Evolutionary conservation across 2,797 vertebrate genomes (phyloP), one percentile per base, ranked within the genome.

Genomic region (Schizothorax lantsangensis): DNA sequence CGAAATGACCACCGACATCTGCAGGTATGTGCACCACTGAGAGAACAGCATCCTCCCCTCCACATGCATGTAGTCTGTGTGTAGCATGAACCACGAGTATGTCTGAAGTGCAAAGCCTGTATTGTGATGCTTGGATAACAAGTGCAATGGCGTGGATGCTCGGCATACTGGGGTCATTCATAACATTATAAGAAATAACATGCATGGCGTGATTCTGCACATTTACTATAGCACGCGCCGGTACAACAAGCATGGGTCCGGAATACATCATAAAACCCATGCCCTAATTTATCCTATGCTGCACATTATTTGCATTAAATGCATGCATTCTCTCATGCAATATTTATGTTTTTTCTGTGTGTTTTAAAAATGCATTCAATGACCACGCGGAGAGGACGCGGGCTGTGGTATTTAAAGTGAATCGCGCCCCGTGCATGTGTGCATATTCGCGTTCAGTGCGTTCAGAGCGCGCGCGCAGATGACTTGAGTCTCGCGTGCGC

Each of bases 401-500:
- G 23, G 11, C 52, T 8, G 40, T 23, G 54, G 17, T 2, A 21
- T 45, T 33, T 5, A 83, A 59, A 79, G 36, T 19, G 54, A 62
- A 62, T 52, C 10, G 74, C 47, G 26, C 47, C 7, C 33, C 5
- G 69, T 36, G 81, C 81, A 10, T 26, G 82, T 17, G 30, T 38
- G 6, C n/a, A 8, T 17, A 38, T 26, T 84, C 74, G 9, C 33
- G 33, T 54, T n/a, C 17, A 66, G 87, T 54, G 8, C 23, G 21
- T 54, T n/a, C 17, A 68, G 87, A 23, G 26, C 36, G 64, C 75
- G 81, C 82, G 83, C 78, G 59, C 83, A 59, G 84, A 83, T 12
- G 68, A 87, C 90, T 88, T 91, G 93, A 92, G 88, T 91, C 91
- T 93, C 93, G 90, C 90, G 93, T 94, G 96, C 95, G 95, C 96